Percentiles rank a stretch among this genome's conserved stretches.
phyloP scores from a whole-genome alignment of 2,797 vertebrate species.

The Mormyrus proboscirostris region DNA sequence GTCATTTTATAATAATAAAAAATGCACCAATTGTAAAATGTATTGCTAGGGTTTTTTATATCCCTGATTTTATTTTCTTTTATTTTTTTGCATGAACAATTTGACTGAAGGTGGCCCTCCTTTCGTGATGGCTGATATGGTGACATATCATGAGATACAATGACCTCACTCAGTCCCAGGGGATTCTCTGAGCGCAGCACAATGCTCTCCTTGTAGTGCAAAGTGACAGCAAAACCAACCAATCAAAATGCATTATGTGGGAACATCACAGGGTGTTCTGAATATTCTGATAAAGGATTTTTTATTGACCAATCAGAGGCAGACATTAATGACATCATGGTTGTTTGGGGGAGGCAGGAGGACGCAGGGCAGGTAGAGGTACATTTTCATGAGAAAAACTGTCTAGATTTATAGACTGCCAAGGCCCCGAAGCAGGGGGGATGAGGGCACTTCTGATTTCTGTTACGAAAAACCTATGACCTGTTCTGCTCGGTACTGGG shows the following conservation, averaged over 20 bases:
- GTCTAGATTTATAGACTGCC: not conserved
- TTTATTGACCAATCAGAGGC: not conserved
- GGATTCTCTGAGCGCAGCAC: not conserved
- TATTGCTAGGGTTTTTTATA: not conserved
- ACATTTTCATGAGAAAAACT: not conserved
- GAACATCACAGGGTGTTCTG: not conserved
- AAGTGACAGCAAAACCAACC: not conserved
- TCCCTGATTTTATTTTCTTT: not conserved
- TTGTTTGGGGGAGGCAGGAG: not conserved
- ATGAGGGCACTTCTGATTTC: not conserved
- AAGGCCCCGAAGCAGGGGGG: not conserved
- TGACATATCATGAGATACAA: not conserved
- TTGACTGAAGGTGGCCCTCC: not conserved
- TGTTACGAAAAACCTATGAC: not conserved
- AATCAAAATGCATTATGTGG: not conserved
- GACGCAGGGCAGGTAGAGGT: not conserved
- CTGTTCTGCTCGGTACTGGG: not conserved
- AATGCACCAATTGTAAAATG: not conserved
- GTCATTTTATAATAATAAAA: not conserved
- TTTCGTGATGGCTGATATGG: not conserved
- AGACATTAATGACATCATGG: not conserved
- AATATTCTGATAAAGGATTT: not conserved
- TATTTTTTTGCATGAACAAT: not conserved
- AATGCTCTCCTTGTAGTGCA: not conserved
- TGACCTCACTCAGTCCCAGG: not conserved